Evolutionary conservation across 2,888 invertebrate species (phyloP).

Genomic region (Phengaris arion): DNA sequence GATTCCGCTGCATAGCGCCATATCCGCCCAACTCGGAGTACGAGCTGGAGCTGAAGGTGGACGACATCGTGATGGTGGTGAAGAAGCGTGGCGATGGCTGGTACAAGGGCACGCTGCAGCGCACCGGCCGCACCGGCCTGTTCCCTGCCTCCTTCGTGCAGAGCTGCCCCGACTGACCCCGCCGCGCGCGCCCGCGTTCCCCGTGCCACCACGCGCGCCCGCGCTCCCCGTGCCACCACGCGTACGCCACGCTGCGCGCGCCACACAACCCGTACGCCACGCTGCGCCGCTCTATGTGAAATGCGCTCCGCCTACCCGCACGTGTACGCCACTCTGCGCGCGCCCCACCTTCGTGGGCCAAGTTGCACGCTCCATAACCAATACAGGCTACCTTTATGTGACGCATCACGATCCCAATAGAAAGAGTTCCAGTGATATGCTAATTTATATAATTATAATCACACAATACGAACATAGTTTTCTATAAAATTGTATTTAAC

Average conservation of each 20-base stretch:
- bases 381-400: too few species aligned
- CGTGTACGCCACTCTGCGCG: too few species aligned
- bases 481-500: neutral
- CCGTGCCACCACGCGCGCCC: conserved; percentile 2
- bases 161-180: conserved; percentile 57
- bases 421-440: too few species aligned
- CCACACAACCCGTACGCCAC: conserved; percentile 17
- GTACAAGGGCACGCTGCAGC: conserved; percentile 95
- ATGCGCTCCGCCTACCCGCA: conserved; percentile 4
- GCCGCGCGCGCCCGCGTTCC: conserved; percentile 8
- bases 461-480: too few species aligned
- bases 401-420: too few species aligned
- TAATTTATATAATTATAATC: too few species aligned
- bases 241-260: conserved; percentile 19
- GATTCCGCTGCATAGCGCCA: conserved; percentile 94
- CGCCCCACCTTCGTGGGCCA: too few species aligned
- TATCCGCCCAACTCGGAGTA: conserved; percentile 97
- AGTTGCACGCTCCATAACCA: too few species aligned
- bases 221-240: conserved; percentile 7
- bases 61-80: conserved; percentile 94
- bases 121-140: conserved; percentile 94
- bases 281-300: conserved; percentile 28
- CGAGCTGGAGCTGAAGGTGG: conserved; percentile 92
- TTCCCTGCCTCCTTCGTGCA: conserved; percentile 97
- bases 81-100: conserved; percentile 96